A percentile compares a stretch with the other conserved stretches of the same genome.
Evolutionary conservation across 2,797 vertebrate species (phyloP).

Genomic region (Anisognathus igniventris): DNA sequence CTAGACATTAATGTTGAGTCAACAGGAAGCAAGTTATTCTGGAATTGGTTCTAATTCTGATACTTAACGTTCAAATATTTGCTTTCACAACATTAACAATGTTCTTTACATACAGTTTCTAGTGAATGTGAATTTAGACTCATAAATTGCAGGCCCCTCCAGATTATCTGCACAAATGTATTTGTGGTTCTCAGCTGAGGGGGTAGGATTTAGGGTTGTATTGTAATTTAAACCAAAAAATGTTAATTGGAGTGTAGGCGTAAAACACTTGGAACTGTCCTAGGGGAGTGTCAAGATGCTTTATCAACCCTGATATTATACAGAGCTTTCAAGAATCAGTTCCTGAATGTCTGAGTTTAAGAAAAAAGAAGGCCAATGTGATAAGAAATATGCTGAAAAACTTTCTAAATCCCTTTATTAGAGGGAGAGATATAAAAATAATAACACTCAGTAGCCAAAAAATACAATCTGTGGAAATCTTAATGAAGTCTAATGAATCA

Average conservation of each 20-base stretch:
- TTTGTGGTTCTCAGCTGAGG: background rate
- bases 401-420: constrained; percentile 16
- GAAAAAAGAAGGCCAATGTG: background rate
- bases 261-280: background rate
- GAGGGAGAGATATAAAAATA: constrained; percentile 5
- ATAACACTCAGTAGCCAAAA: background rate
- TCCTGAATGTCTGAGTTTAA: background rate
- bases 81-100: background rate
- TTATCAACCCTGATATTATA: background rate
- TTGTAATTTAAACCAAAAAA: constrained; percentile 10
- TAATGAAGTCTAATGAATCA: constrained; percentile 43
- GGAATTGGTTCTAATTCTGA: background rate
- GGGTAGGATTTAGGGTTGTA: background rate
- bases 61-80: background rate
- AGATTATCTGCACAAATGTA: background rate
- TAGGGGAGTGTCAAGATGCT: background rate
- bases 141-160: background rate
- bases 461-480: constrained; percentile 6
- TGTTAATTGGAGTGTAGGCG: background rate
- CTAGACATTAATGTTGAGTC: background rate
- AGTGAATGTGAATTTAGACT: background rate
- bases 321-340: background rate
- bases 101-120: background rate
- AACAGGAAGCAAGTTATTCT: background rate
- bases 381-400: constrained; percentile 15